Base-by-base conservation (phyloP, 2,113 vertebrate species). In the Actenoides lindsayi region DNA sequence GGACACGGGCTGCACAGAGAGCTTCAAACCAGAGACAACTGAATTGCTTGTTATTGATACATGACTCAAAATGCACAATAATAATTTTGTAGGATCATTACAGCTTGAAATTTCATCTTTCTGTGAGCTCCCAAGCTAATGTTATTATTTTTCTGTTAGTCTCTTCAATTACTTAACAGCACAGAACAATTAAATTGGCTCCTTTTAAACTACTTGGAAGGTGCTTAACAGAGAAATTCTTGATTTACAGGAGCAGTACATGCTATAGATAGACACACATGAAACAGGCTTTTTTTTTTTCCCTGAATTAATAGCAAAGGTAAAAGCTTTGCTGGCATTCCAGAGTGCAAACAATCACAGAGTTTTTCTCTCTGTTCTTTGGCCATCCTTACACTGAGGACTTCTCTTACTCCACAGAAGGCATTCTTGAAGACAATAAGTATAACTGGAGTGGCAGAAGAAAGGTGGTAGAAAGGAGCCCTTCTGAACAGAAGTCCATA, bases 191-290 rank as follows among this genome's bases (percentile, higher is more conserved):
- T 73, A 85, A 92, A 93, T 70, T 89, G 62, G 21, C 42, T 82
- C 71, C 82, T 92, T 96, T 93, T 63, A 59, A 37, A 44, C 23
- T 59, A 3, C 77, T 87, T 94, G 74, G 76, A 84, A 96, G 73
- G 39, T 51, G 35, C 27, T 92, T 65, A 28, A 89, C 10, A 41
- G 48, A 39, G 27, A 93, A 84, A 82, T 18, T 21, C 37, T 76
- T 82, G 68, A 82, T 82, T 87, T 92, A 65, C 21, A 76, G 81
- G 57, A 89, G 44, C 42, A 90, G 51, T 20, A n/a, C 3, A 3
- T 73, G 42, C 31, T 73, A 1, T 8, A 81, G 69, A 79, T 51
- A 65, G 91, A 50, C 25, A 48, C 17, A 4, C 37, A 31, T 37
- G n/a, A 30, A 86, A 81, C 78, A 23, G 17, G 8, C 10, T 83